These are phyloP conservation scores for Smittia aterrima DNA, from an alignment of 2,888 invertebrate species.

Conservation along the genomic window DNA sequence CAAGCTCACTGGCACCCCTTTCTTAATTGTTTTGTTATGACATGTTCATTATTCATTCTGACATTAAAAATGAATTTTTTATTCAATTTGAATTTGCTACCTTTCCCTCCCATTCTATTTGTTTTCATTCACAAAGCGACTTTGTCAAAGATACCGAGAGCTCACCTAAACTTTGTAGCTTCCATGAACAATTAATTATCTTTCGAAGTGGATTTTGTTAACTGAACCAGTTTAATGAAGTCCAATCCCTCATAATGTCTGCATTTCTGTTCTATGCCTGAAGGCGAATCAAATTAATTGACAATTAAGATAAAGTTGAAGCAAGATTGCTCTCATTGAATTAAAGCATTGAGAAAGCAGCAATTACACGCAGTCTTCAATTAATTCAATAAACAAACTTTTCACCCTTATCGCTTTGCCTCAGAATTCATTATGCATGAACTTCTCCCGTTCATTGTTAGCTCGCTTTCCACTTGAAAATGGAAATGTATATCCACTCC, in stretches of 20 bases:
- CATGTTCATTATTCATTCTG: conserved; percentile 30
- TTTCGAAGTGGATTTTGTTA: neutral
- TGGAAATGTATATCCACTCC: conserved; percentile 1
- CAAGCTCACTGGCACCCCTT: conserved; percentile 1
- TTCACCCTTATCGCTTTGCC: conserved; percentile 10
- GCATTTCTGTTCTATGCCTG: neutral
- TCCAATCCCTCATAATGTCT: neutral
- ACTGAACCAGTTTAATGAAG: neutral
- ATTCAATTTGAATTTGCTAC: conserved; percentile 16
- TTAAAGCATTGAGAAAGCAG: conserved; percentile 7
- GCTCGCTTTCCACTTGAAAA: neutral
- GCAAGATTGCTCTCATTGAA: neutral
- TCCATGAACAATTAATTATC: neutral
- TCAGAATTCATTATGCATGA: neutral
- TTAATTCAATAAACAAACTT: conserved; percentile 2
- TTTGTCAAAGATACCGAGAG: no score
- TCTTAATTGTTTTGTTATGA: conserved; percentile 32
- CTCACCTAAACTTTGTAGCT: neutral
- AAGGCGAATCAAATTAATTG: conserved; percentile 5
- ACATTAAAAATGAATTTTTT: conserved; percentile 30
- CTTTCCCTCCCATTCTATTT: neutral
- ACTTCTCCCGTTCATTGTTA: neutral
- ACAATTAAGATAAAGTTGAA: conserved; percentile 7
- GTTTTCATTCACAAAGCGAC: neutral
- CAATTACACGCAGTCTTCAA: conserved; percentile 19